Evolutionary conservation across 2,888 invertebrate genomes (phyloP).

Genomic region (Eupsilia transversa): DNA sequence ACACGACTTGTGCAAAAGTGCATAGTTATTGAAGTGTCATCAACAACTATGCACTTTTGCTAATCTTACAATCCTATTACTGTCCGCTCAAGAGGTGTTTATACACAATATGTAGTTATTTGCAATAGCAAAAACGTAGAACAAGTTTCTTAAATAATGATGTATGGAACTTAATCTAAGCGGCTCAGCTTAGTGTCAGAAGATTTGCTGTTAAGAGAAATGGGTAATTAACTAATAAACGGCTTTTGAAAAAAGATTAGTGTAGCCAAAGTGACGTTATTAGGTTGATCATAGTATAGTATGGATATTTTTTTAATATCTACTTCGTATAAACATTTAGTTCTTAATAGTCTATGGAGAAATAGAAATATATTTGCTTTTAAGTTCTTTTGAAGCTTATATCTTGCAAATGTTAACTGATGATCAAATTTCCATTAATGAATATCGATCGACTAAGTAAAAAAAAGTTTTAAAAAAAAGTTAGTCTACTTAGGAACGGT

Average conservation of each 20-base stretch:
- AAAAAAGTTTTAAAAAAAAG: too few relatives aligned
- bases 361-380: not conserved
- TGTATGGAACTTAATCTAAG: constrained; percentile 2
- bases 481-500: too few relatives aligned
- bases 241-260: not conserved
- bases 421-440: not conserved
- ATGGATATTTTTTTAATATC: not conserved
- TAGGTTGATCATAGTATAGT: not conserved
- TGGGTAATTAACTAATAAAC: constrained; percentile 27
- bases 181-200: constrained; percentile 7
- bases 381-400: not conserved
- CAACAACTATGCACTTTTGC: constrained; percentile 43
- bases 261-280: not conserved
- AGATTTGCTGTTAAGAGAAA: constrained; percentile 12
- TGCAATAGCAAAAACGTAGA: not conserved
- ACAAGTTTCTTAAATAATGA: constrained; percentile 3
- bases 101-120: constrained; percentile 4
- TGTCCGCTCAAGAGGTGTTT: constrained; percentile 18
- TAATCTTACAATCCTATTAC: constrained; percentile 61
- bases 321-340: not conserved
- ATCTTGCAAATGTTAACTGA: too few relatives aligned
- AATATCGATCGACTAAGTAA: not conserved
- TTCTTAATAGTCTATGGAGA: too few relatives aligned
- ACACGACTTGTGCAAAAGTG: constrained; percentile 22
- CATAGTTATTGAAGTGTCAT: too few relatives aligned